These are phyloP conservation scores for Dolomedes plantarius DNA, from an alignment of 2,888 invertebrate species.

Conservation along the genomic window DNA sequence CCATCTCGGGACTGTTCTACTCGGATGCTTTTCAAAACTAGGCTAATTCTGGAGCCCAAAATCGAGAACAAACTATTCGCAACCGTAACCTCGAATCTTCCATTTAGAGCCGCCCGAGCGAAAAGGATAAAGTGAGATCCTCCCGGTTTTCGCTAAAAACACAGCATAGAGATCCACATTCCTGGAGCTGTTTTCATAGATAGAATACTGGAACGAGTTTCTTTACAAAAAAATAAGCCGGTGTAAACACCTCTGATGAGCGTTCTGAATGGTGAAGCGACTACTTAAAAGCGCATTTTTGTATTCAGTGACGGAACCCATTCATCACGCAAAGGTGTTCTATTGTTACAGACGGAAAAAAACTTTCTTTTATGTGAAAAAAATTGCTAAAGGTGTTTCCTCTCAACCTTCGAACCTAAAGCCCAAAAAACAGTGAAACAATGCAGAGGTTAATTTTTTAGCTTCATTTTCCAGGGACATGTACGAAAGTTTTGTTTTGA, in stretches of 20 bases:
- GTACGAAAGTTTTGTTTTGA: too few species aligned
- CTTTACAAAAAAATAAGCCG: not conserved
- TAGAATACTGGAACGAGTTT: not conserved
- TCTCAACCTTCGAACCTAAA: not conserved
- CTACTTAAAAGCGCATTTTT: not conserved
- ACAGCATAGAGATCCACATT: not conserved
- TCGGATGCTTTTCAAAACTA: conserved; percentile 50
- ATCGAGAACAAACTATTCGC: conserved; percentile 16
- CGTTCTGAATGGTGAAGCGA: not conserved
- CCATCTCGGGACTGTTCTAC: conserved; percentile 48
- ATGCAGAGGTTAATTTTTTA: too few species aligned
- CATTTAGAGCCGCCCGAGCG: conserved; percentile 12
- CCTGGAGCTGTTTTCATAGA: not conserved
- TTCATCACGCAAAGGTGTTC: not conserved
- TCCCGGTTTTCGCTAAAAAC: not conserved
- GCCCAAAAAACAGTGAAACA: too few species aligned
- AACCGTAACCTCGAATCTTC: conserved; percentile 35
- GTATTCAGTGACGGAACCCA: not conserved
- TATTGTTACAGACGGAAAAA: not conserved
- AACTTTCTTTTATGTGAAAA: not conserved
- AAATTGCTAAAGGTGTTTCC: not conserved
- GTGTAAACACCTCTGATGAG: not conserved
- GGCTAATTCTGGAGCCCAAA: conserved; percentile 53
- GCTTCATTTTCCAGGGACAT: too few species aligned
- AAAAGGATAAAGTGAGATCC: not conserved